Evolutionary conservation across 2,113 vertebrate species (phyloP).

Genomic region (Geococcyx californianus): DNA sequence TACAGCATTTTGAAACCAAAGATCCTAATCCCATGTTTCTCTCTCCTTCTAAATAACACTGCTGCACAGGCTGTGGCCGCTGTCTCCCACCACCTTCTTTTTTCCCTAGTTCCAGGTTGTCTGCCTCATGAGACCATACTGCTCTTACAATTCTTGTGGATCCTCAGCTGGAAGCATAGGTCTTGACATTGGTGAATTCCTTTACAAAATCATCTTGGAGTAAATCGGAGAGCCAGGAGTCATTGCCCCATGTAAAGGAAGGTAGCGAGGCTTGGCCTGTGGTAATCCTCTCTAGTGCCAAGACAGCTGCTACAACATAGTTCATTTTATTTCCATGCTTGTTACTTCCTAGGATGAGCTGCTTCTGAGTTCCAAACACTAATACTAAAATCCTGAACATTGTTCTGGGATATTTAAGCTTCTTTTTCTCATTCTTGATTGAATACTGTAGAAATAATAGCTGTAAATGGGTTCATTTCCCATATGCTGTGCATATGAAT

Average conservation of each 20-base stretch:
- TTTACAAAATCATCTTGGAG: neutral
- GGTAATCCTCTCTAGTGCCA: neutral
- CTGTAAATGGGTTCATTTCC: neutral
- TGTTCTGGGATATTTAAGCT: neutral
- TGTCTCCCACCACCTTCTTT: neutral
- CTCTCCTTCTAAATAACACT: neutral
- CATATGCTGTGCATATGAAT: neutral
- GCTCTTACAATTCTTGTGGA: neutral
- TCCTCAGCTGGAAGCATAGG: neutral
- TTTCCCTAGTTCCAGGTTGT: neutral
- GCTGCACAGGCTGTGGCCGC: fast-evolving
- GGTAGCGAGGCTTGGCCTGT: neutral
- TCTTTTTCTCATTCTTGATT: neutral
- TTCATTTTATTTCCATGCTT: neutral
- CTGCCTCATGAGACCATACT: fast-evolving
- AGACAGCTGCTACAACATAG: fast-evolving
- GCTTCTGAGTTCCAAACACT: neutral
- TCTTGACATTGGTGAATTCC: neutral
- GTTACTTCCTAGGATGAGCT: neutral
- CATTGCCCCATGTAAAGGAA: neutral
- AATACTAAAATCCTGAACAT: neutral
- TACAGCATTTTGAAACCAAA: neutral
- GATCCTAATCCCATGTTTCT: neutral
- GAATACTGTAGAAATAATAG: neutral
- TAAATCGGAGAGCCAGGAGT: neutral